Conservation (phyloP, 2,113 vertebrate species). For the Tupaia tana region DNA sequence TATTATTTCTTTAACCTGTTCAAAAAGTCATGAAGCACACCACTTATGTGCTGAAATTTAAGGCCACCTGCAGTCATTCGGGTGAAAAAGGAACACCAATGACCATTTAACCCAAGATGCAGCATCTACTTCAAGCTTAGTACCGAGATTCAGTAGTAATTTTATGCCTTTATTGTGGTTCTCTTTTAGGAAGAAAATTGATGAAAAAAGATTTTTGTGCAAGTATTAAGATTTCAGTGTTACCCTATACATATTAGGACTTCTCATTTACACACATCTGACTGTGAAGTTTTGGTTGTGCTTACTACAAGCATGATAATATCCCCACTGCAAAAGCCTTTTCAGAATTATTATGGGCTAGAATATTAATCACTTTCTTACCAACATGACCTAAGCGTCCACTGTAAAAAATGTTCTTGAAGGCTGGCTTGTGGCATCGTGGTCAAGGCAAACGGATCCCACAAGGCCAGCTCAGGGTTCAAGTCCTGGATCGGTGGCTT, state of each 20-base stretch:
- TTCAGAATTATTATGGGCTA: not conserved
- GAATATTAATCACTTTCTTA: slow-evolving; percentile 26
- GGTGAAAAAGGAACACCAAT: slow-evolving; percentile 48
- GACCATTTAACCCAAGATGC: slow-evolving; percentile 9
- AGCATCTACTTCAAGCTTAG: slow-evolving; percentile 16
- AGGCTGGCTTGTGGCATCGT: too few relatives aligned
- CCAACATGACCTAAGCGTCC: not conserved
- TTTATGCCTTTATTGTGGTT: not conserved
- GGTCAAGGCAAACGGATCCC: too few relatives aligned
- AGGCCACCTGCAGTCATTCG: not conserved
- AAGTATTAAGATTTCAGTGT: slow-evolving; percentile 24
- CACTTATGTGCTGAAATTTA: slow-evolving; percentile 22
- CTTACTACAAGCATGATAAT: slow-evolving; percentile 1
- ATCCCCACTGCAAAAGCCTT: not conserved
- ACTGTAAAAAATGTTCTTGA: not conserved
- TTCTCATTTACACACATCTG: slow-evolving; percentile 15
- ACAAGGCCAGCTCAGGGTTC: too few relatives aligned
- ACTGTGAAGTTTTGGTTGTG: not conserved
- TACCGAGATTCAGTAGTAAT: not conserved
- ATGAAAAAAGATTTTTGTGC: slow-evolving; percentile 24
- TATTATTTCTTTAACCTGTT: slow-evolving; percentile 67
- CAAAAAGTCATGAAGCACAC: slow-evolving; percentile 49
- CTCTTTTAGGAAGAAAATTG: slow-evolving; percentile 16
- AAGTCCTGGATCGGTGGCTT: too few relatives aligned
- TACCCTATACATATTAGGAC: not conserved